Conservation (phyloP, 2,113 vertebrate species). For the Trichechus manatus region DNA sequence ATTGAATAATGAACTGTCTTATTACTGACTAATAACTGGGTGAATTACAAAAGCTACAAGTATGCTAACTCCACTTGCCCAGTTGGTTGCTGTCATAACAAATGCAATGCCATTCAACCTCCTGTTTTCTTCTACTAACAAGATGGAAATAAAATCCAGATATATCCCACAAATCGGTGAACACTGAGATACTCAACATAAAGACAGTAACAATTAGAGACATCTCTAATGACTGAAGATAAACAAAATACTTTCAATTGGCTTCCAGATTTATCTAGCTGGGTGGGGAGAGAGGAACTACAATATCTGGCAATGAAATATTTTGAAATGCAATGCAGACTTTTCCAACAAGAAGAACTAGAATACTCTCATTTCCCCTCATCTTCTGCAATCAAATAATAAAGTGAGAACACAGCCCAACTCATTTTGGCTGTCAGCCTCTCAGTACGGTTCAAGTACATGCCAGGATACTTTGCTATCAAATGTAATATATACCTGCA, state of each 20-base stretch:
- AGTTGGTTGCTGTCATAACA: slow-evolving; percentile 44
- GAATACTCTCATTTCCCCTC: slow-evolving; percentile 48
- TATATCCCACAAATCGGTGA: slow-evolving; percentile 7
- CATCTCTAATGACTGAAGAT: neutral
- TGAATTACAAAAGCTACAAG: slow-evolving; percentile 43
- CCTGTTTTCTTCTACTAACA: slow-evolving; percentile 15
- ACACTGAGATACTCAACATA: neutral
- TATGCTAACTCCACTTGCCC: neutral
- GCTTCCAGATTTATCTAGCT: slow-evolving; percentile 13
- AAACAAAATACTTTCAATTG: slow-evolving; percentile 44
- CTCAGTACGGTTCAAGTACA: neutral
- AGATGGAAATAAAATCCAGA: neutral
- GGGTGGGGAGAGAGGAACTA: neutral
- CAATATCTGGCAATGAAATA: neutral
- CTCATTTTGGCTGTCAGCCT: slow-evolving; percentile 39
- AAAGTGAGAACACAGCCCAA: slow-evolving; percentile 33
- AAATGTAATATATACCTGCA: neutral
- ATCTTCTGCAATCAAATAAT: slow-evolving; percentile 57
- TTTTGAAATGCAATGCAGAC: slow-evolving; percentile 23
- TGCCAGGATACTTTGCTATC: slow-evolving; percentile 40
- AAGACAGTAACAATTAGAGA: slow-evolving; percentile 2
- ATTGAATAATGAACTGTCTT: neutral
- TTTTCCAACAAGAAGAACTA: slow-evolving; percentile 41
- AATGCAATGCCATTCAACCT: neutral
- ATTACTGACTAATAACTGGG: slow-evolving; percentile 17